These are phyloP conservation scores for Philopotamus ludificatus DNA, from an alignment of 1,140 invertebrate genomes.

Conservation along the genomic window DNA sequence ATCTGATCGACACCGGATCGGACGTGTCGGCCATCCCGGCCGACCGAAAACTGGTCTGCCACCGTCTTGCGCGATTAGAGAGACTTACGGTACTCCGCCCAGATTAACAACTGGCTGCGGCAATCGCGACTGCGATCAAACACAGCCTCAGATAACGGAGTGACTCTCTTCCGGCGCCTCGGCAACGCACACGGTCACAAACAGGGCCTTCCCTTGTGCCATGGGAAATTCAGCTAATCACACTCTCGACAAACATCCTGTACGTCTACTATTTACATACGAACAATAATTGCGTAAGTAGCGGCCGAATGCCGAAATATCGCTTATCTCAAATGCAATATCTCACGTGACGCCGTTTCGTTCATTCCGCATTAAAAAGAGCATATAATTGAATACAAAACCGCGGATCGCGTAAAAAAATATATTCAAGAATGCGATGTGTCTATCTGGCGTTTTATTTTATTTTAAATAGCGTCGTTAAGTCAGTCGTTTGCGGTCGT, in stretches of 20 bases:
- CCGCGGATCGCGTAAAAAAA: too few species aligned
- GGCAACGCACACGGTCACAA: neutral
- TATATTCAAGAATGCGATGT: too few species aligned
- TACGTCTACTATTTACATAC: neutral
- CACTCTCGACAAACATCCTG: neutral
- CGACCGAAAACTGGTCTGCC: too few species aligned
- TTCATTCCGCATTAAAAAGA: too few species aligned
- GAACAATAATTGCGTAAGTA: neutral
- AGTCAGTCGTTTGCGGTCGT: neutral
- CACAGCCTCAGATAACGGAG: conserved; percentile 1
- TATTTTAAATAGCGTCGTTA: neutral
- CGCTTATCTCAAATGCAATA: neutral
- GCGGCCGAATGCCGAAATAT: neutral
- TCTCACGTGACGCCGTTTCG: too few species aligned
- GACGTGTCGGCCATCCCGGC: too few species aligned
- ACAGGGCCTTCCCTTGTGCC: neutral
- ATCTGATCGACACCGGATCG: conserved; percentile 2
- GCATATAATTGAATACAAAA: too few species aligned
- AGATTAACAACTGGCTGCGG: neutral
- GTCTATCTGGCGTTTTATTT: too few species aligned
- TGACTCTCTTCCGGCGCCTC: conserved; percentile 5
- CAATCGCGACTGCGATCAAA: conserved; percentile 7
- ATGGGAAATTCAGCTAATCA: neutral
- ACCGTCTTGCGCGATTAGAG: conserved; percentile 1
- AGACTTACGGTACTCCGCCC: conserved; percentile 1